A percentile compares a stretch with the other conserved stretches of the same genome.
phyloP scores from a whole-genome alignment of 2,797 vertebrate species.

The Picus viridis region DNA sequence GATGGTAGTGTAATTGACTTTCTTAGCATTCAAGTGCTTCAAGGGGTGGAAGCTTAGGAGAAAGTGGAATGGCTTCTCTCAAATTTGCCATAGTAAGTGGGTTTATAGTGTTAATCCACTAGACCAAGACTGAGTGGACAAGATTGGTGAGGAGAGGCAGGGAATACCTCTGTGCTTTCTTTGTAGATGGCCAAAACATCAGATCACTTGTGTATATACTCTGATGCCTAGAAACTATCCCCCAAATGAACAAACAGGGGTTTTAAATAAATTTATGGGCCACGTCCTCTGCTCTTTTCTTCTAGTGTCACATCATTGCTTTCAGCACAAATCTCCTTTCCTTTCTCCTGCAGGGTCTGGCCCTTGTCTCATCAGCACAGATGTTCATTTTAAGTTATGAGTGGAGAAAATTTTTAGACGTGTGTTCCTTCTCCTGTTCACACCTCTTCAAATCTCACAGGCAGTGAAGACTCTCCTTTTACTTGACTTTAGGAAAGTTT shows the following conservation, averaged over 20 bases:
- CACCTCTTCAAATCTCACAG: not conserved
- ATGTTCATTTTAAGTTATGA: not conserved
- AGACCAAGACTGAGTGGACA: not conserved
- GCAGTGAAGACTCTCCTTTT: slow-evolving; percentile 13
- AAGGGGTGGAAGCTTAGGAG: not conserved
- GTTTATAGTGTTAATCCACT: not conserved
- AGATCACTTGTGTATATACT: not conserved
- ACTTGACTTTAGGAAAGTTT: not conserved
- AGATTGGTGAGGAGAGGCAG: not conserved
- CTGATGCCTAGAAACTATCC: not conserved
- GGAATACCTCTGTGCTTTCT: not conserved
- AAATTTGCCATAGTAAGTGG: not conserved
- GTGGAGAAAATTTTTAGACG: slow-evolving; percentile 24
- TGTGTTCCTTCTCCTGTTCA: not conserved
- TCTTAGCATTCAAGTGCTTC: not conserved
- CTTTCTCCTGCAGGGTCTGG: not conserved
- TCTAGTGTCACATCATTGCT: not conserved
- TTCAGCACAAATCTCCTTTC: not conserved
- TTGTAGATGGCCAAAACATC: not conserved
- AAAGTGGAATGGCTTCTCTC: not conserved
- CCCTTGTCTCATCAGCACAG: not conserved
- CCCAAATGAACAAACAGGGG: not conserved
- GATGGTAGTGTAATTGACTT: not conserved
- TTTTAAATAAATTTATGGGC: not conserved
- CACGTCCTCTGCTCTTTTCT: not conserved